Base-by-base conservation (phyloP, 1,140 invertebrate genomes). In the Zaprionus africanus region DNA sequence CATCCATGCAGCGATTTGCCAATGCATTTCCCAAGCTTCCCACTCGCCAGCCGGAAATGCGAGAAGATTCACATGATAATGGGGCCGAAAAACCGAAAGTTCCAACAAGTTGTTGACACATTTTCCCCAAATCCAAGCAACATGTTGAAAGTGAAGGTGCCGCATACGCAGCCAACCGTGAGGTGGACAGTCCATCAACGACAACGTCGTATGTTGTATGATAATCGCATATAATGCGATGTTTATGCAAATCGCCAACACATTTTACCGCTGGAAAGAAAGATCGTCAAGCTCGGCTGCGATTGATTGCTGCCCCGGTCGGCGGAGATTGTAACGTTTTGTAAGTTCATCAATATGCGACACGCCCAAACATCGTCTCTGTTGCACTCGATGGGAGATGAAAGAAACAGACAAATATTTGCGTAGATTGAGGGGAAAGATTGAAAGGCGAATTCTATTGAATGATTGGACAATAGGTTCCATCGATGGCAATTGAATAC, bases 131-230 rank as follows among this genome's bases (percentile, higher is more conserved):
- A 59, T 61, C 5, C 15, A 11, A 28, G n/a, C 54, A 68, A 46
- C 36, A 49, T 46, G 82, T 67, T 65, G 68, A 86, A 86, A 86
- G 78, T 85, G 82, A 85, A 85, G 82, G 82, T 81, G 81, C 67
- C 70, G 46, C 54, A 43, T 46, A 49, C 43, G 24, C 61, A 59
- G 58, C 69, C 72, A 62, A 41, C 60, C 66, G 34, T 64, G 41
- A 59, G 61, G 51, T 60, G 61, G 31, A 46, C 61, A 53, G 63
- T 54, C 61, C 63, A 19, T 34, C 24, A 49, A 46, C 56, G 69
- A 63, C 12, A 63, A 54, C 51, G n/a, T 12, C 19, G 19, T 56
- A 24, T 56, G 66, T 72, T 81, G 74, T 51, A 53, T 82, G 65
- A 79, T 76, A 86, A 82, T 87, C 72, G 62, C 76, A 82, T 59